Percentiles rank a stretch among this genome's conserved stretches.
These are phyloP conservation scores for Stictonetta naevosa DNA, from an alignment of 2,113 vertebrate species.

Conservation along the genomic window DNA sequence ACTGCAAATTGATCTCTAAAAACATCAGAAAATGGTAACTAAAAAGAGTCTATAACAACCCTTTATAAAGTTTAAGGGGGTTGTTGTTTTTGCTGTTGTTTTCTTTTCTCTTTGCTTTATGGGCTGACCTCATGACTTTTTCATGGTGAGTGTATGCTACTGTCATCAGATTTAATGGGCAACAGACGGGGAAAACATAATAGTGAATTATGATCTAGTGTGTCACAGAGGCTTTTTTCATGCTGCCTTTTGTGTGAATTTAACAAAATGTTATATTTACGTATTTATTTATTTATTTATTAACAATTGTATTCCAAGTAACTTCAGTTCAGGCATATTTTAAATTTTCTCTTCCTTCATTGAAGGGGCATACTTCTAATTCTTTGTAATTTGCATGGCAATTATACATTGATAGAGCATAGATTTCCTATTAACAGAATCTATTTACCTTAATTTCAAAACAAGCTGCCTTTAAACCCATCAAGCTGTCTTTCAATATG, in stretches of 20 bases:
- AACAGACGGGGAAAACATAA: neutral
- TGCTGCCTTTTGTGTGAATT: neutral
- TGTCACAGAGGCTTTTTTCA: neutral
- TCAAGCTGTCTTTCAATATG: neutral
- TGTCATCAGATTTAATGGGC: neutral
- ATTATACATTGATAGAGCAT: neutral
- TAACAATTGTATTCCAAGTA: neutral
- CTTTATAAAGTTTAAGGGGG: neutral
- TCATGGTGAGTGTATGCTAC: neutral
- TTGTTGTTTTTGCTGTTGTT: neutral
- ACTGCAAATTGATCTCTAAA: neutral
- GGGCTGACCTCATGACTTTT: neutral
- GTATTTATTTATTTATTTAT: neutral
- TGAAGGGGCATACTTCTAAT: neutral
- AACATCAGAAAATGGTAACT: neutral
- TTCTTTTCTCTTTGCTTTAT: neutral
- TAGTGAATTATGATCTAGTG: neutral
- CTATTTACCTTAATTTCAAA: neutral
- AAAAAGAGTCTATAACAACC: accelerated
- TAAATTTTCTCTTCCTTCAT: neutral
- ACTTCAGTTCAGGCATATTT: neutral
- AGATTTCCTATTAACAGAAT: neutral
- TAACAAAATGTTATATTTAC: neutral
- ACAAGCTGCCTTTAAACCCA: neutral
- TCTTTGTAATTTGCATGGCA: neutral